A percentile compares a stretch with the other conserved stretches of the same genome.
phyloP scores from a whole-genome alignment of 37 sponge, comb jelly and placozoan species.

The Hormiphora californensis region DNA sequence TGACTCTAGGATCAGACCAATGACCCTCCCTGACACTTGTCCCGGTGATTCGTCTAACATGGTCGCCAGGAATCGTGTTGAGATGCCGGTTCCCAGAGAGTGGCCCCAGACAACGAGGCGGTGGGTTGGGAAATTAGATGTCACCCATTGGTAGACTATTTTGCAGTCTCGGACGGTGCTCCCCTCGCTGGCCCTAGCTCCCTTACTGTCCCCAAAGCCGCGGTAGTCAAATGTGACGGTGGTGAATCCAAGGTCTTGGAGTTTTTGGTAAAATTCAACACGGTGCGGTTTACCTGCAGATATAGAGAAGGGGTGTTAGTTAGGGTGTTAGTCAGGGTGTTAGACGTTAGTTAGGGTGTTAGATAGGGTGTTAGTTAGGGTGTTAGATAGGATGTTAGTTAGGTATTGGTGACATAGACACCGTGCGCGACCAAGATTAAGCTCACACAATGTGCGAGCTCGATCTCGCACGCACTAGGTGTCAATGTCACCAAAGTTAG shows the following conservation, averaged over 20 bases:
- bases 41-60: no score
- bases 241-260: slow-evolving; percentile 61
- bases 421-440: no score
- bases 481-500: no score
- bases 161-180: slow-evolving; percentile 70
- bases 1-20: slow-evolving; percentile 5
- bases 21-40: not conserved
- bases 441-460: no score
- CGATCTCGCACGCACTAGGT: no score
- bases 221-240: slow-evolving; percentile 83
- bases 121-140: slow-evolving; percentile 55
- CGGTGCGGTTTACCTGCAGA: slow-evolving; percentile 61
- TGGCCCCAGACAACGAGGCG: slow-evolving; percentile 80
- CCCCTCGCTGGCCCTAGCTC: slow-evolving; percentile 64
- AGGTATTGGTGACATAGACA: no score
- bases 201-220: slow-evolving; percentile 76
- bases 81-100: slow-evolving; percentile 76
- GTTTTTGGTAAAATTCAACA: slow-evolving; percentile 66
- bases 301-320: no score
- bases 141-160: slow-evolving; percentile 68
- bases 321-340: no score
- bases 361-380: no score
- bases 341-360: no score
- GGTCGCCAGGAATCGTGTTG: slow-evolving; percentile 60
- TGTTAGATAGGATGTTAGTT: no score